Evolutionary conservation across 2,113 vertebrate species (phyloP).

Genomic region (Stigmatopora argus): DNA sequence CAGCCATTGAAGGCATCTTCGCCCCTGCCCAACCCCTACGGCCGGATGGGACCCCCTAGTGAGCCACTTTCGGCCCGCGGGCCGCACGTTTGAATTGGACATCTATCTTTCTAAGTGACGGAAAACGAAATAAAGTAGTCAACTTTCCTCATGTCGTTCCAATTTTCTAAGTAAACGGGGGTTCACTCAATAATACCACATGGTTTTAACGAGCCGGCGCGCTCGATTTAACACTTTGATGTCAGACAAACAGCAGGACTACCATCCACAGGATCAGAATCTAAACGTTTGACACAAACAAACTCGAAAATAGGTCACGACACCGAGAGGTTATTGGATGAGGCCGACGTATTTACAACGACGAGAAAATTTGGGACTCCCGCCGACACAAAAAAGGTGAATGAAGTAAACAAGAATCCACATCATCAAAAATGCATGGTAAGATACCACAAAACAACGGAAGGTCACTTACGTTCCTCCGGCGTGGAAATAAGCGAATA

Average conservation of each 20-base stretch:
- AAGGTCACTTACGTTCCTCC: neutral
- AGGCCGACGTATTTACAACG: slow-evolving; percentile 49
- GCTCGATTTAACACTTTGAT: slow-evolving; percentile 29
- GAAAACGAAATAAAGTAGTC: too few species aligned
- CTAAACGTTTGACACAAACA: slow-evolving; percentile 33
- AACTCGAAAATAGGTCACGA: slow-evolving; percentile 39
- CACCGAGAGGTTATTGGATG: slow-evolving; percentile 29
- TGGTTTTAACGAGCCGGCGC: slow-evolving; percentile 27
- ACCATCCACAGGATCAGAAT: slow-evolving; percentile 24
- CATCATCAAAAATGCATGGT: slow-evolving; percentile 23
- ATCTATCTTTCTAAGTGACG: too few species aligned
- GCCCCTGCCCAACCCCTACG: too few species aligned
- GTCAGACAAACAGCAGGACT: slow-evolving; percentile 31
- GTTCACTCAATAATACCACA: slow-evolving; percentile 30
- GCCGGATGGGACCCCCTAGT: too few species aligned
- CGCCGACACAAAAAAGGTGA: neutral
- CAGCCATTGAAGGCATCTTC: too few species aligned
- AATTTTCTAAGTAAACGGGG: neutral
- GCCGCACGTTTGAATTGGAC: too few species aligned
- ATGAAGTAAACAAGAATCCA: neutral
- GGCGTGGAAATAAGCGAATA: slow-evolving; percentile 30
- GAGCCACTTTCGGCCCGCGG: too few species aligned
- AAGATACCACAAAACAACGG: slow-evolving; percentile 14
- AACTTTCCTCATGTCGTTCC: too few species aligned
- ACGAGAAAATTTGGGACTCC: neutral